A percentile compares a stretch with the other conserved stretches of the same genome.
Conservation (phyloP, 2,797 vertebrate species). For the Balearica regulorum region DNA sequence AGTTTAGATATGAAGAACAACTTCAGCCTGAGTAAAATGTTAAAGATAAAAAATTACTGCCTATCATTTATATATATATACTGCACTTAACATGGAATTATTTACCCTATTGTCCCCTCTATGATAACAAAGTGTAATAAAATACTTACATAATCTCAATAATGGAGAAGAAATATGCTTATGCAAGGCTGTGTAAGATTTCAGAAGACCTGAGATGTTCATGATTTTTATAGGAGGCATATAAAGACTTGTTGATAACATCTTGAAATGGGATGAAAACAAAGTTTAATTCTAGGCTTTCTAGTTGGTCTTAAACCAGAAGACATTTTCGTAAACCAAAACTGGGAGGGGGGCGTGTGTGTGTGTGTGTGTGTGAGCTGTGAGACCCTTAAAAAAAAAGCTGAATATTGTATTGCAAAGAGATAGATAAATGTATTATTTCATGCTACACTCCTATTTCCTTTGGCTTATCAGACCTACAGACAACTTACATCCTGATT, state of each 20-base stretch:
- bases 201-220: background rate
- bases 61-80: background rate
- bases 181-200: background rate
- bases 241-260: background rate
- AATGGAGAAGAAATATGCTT: background rate
- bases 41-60: background rate
- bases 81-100: background rate
- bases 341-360: fast-evolving
- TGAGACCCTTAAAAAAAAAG: background rate
- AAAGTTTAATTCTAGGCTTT: background rate
- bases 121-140: background rate
- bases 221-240: background rate
- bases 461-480: background rate
- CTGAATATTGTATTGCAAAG: background rate
- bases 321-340: background rate
- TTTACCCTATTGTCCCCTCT: background rate
- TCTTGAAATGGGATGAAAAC: background rate
- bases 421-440: background rate
- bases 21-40: background rate
- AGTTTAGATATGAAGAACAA: background rate
- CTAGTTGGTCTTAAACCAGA: background rate
- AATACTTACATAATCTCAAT: background rate
- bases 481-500: background rate
- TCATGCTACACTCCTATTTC: background rate
- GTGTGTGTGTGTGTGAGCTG: too few relatives aligned